Evolutionary conservation across 1,140 invertebrate genomes (phyloP).

Genomic region (Bombus polaris): DNA sequence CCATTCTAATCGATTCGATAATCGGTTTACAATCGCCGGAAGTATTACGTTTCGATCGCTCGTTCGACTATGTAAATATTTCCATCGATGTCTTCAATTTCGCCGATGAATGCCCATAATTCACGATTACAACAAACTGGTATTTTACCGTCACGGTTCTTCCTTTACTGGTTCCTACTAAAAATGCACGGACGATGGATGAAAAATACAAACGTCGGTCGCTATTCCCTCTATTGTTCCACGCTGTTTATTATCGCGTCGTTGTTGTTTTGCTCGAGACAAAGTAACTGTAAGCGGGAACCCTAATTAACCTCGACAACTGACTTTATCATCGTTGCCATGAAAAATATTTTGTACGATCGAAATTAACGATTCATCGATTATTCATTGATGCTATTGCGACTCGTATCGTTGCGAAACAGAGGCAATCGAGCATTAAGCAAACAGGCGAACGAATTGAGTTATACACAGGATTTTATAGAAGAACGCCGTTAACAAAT

Average conservation of each 20-base stretch:
- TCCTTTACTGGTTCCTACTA: neutral
- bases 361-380: neutral
- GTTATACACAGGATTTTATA: accelerated
- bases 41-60: slow-evolving; percentile 59
- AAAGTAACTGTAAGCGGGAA: neutral
- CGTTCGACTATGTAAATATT: neutral
- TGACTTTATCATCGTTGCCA: neutral
- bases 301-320: neutral
- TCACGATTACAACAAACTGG: neutral
- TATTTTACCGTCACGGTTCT: neutral
- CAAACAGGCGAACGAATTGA: accelerated
- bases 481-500: too few relatives aligned
- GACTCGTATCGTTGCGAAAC: neutral
- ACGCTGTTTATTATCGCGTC: too few relatives aligned
- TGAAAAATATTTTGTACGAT: neutral
- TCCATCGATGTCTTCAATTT: neutral
- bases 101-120: neutral
- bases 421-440: too few relatives aligned
- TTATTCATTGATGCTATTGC: slow-evolving; percentile 1
- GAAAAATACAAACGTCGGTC: neutral
- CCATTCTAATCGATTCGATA: slow-evolving; percentile 77
- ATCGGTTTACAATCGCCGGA: slow-evolving; percentile 79
- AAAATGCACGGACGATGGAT: neutral
- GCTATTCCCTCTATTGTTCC: too few relatives aligned
- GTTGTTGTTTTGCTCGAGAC: neutral